phyloP scores from a whole-genome alignment of 2,888 invertebrate genomes.

The Rapana venosa region DNA sequence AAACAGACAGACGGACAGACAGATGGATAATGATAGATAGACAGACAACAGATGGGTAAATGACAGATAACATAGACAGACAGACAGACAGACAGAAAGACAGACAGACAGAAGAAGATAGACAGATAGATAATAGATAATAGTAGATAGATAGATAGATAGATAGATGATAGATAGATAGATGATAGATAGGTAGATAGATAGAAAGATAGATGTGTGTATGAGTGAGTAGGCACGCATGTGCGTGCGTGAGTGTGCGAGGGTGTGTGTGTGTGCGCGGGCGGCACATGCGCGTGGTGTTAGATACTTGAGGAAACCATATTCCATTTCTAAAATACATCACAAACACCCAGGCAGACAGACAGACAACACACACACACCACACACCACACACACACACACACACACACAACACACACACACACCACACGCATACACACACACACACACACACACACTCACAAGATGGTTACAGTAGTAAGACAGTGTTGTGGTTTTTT shows the following conservation, averaged over 20 bases:
- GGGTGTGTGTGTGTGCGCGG: too few species aligned
- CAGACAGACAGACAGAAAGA: too few species aligned
- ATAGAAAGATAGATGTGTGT: neutral
- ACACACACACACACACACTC: neutral
- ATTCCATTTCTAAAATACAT: too few species aligned
- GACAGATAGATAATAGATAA: neutral
- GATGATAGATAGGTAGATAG: neutral
- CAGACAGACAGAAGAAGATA: neutral
- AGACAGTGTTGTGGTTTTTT: neutral
- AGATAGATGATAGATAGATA: neutral
- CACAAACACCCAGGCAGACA: neutral
- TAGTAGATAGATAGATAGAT: neutral
- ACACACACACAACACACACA: conserved; percentile 8
- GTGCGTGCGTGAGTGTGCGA: too few species aligned
- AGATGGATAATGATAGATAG: too few species aligned
- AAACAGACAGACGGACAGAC: too few species aligned
- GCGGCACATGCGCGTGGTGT: too few species aligned
- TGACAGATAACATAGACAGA: too few species aligned
- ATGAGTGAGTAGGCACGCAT: too few species aligned
- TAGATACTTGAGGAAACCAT: too few species aligned
- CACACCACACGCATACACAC: neutral
- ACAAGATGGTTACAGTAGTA: neutral
- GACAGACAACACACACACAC: neutral
- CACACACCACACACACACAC: conserved; percentile 10
- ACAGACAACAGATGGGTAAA: too few species aligned